These are phyloP conservation scores for Liodrosophila aerea DNA, from an alignment of 2,888 invertebrate species.

Conservation along the genomic window DNA sequence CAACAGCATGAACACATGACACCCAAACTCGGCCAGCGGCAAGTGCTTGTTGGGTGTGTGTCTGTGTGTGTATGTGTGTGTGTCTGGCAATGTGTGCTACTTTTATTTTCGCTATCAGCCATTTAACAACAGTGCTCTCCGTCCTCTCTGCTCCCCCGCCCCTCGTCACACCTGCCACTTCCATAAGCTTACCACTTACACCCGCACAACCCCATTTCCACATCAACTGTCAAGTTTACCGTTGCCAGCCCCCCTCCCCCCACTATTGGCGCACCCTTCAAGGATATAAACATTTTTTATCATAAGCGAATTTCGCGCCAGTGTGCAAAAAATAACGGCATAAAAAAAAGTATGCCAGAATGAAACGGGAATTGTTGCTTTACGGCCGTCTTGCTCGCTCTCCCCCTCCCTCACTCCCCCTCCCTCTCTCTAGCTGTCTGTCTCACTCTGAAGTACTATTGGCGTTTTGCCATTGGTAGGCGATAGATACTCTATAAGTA, in stretches of 20 bases:
- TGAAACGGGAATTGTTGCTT: constrained; percentile 35
- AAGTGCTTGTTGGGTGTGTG: constrained; percentile 32
- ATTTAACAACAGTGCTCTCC: constrained; percentile 56
- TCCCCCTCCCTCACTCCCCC: not conserved
- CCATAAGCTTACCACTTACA: constrained; percentile 14
- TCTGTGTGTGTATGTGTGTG: constrained; percentile 21
- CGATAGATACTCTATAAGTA: constrained; percentile 17
- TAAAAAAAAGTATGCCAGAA: constrained; percentile 33
- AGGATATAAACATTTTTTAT: constrained; percentile 80
- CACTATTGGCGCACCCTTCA: constrained; percentile 44
- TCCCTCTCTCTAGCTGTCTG: not conserved
- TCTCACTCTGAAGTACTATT: constrained; percentile 12
- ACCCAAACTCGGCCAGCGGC: constrained; percentile 69
- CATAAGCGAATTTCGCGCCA: constrained; percentile 69
- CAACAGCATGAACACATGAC: constrained; percentile 33
- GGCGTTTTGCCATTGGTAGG: constrained; percentile 15
- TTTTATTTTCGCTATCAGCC: constrained; percentile 73
- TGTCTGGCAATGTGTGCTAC: constrained; percentile 54
- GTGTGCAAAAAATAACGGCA: constrained; percentile 39
- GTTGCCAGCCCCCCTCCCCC: constrained; percentile 50
- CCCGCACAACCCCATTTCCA: constrained; percentile 38
- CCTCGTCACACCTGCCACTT: constrained; percentile 7
- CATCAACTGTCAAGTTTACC: constrained; percentile 78
- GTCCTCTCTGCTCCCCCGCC: not conserved
- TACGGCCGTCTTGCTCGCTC: not conserved